Conservation (phyloP, 2,888 invertebrate genomes). For the Lydus trimaculatus region DNA sequence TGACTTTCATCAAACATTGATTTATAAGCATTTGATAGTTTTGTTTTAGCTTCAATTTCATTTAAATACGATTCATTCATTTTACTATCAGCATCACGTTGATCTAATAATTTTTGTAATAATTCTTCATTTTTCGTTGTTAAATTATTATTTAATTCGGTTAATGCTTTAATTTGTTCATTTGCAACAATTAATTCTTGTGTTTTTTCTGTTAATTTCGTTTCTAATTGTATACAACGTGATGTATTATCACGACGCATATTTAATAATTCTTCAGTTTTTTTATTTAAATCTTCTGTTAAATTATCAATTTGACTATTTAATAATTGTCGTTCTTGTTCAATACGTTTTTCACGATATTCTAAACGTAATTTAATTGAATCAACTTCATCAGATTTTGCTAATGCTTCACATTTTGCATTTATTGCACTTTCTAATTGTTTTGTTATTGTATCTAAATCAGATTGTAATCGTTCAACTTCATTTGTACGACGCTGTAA, state of each 20-base stretch:
- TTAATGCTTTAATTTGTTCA: slow-evolving; percentile 72
- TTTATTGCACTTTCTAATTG: slow-evolving; percentile 79
- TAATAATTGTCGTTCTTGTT: slow-evolving; percentile 80
- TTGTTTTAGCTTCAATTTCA: slow-evolving; percentile 86
- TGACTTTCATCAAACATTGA: slow-evolving; percentile 80
- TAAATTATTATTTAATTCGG: slow-evolving; percentile 74
- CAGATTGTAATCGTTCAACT: slow-evolving; percentile 75
- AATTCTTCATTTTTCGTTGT: slow-evolving; percentile 73
- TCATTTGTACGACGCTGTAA: slow-evolving; percentile 76
- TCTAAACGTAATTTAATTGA: slow-evolving; percentile 81
- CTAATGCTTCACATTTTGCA: slow-evolving; percentile 84
- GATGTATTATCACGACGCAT: slow-evolving; percentile 77
- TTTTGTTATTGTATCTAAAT: slow-evolving; percentile 72
- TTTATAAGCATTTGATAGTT: slow-evolving; percentile 85
- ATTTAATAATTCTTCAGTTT: slow-evolving; percentile 79
- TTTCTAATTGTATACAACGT: slow-evolving; percentile 72
- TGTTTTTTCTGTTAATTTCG: slow-evolving; percentile 77
- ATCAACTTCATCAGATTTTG: slow-evolving; percentile 80
- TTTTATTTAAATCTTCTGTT: slow-evolving; percentile 79
- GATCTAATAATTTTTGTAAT: slow-evolving; percentile 74
- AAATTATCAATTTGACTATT: slow-evolving; percentile 81
- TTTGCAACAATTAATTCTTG: slow-evolving; percentile 81
- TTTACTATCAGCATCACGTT: slow-evolving; percentile 68
- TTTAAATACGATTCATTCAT: slow-evolving; percentile 75
- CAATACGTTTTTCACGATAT: slow-evolving; percentile 83